These are phyloP conservation scores for Osmerus mordax DNA, from an alignment of 2,113 vertebrate genomes.

Conservation along the genomic window DNA sequence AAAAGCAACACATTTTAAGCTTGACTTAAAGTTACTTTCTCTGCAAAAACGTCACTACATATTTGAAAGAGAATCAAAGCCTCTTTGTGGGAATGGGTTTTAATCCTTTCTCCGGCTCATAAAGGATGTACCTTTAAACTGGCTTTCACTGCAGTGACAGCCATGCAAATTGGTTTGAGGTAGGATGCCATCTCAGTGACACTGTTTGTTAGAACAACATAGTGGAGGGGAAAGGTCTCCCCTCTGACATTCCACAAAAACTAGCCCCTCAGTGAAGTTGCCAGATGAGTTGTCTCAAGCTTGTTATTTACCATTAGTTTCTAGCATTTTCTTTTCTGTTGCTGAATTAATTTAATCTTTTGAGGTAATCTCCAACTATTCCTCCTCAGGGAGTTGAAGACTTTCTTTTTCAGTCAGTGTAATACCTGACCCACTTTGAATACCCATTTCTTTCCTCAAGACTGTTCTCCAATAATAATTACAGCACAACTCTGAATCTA, in stretches of 20 bases:
- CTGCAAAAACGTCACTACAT: conserved; percentile 72
- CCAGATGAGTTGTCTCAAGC: conserved; percentile 76
- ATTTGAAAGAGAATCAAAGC: conserved; percentile 78
- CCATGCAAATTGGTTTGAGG: conserved; percentile 78
- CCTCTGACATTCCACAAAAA: conserved; percentile 65
- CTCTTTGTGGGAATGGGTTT: conserved; percentile 73
- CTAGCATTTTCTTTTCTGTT: conserved; percentile 65
- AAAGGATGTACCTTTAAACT: conserved; percentile 82
- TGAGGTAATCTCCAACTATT: conserved; percentile 55
- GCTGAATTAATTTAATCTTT: conserved; percentile 73
- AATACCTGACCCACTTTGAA: conserved; percentile 60
- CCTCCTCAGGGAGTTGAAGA: conserved; percentile 23
- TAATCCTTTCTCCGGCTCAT: conserved; percentile 78
- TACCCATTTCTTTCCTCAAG: conserved; percentile 11
- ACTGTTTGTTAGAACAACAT: conserved; percentile 78
- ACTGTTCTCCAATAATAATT: conserved; percentile 20
- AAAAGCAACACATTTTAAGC: conserved; percentile 34
- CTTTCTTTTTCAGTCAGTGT: conserved; percentile 23
- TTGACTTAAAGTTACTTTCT: conserved; percentile 70
- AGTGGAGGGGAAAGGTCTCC: conserved; percentile 69
- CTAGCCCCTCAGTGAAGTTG: conserved; percentile 67
- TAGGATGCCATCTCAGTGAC: conserved; percentile 77
- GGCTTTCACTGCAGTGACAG: conserved; percentile 76
- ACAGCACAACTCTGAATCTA: background rate
- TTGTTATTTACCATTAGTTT: conserved; percentile 76